Evolutionary conservation across 2,113 vertebrate species (phyloP).

Genomic region (Ptychochromis oligacanthus): DNA sequence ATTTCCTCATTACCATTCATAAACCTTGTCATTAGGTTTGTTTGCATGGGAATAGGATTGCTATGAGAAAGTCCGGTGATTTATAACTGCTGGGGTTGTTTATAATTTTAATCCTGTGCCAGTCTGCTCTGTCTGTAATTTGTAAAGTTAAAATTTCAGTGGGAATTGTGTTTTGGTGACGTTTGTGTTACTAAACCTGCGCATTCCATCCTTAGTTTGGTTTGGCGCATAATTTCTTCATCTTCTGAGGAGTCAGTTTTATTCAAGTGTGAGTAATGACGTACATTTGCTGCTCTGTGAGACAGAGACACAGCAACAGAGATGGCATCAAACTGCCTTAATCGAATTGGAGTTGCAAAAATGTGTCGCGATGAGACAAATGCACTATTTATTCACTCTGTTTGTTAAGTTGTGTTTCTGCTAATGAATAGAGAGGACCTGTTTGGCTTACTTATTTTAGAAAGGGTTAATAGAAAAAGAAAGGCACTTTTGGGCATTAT

Average conservation of each 20-base stretch:
- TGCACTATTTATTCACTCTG: neutral
- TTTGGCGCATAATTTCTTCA: constrained; percentile 11
- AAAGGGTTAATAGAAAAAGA: neutral
- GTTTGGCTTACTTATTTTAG: neutral
- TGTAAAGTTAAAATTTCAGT: constrained; percentile 1
- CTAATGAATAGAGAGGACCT: constrained; percentile 5
- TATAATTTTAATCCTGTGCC: neutral
- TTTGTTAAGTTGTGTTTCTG: neutral
- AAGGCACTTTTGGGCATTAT: neutral
- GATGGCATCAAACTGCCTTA: neutral
- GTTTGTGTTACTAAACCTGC: neutral
- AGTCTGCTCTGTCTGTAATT: constrained; percentile 6
- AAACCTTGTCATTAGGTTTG: constrained; percentile 30
- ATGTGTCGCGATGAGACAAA: neutral
- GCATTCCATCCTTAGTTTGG: neutral
- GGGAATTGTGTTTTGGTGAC: neutral
- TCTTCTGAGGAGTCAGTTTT: neutral
- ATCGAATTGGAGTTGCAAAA: neutral
- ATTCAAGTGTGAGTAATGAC: neutral
- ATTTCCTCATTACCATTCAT: constrained; percentile 39
- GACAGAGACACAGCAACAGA: neutral
- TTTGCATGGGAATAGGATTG: constrained; percentile 20
- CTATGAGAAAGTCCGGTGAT: constrained; percentile 8
- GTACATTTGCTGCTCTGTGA: neutral
- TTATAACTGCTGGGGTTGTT: constrained; percentile 10